Base-by-base conservation (phyloP, 2,888 invertebrate genomes). In the Machimus atricapillus region DNA sequence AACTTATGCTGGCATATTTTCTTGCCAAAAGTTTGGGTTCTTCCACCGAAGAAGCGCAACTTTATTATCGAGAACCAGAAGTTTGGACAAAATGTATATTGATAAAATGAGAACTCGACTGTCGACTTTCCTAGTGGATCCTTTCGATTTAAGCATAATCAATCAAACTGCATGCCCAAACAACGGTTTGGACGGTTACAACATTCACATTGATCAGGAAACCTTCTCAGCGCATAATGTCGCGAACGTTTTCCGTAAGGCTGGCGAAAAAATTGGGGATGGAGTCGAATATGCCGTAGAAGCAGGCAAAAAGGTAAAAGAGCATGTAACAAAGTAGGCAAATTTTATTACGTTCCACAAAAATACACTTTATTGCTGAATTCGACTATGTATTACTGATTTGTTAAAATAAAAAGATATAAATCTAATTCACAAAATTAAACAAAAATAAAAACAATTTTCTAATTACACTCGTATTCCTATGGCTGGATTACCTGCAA, bases 41-140 rank as follows among this genome's bases (percentile, higher is more conserved):
- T 95, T 95, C 0, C 95, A 97, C 91, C 94, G 97, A 4, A 95
- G 95, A 88, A 96, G 96, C 0, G 96, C 96, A 0, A 96, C 97
- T 85, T 96, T 98, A 89, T 93, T 97, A n/a, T 96, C 96, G 0
- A 94, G 97, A 83, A 94, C 93, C 23, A 95, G 95, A 89, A 95
- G 95, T 56, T 93, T 97, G 81, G 97, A 96, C 89, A 95, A 94
- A 91, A 93, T 94, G 81, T 95, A 94, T 88, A 90, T 96, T 8
- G 96, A 96, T 89, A 95, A 96, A 94, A 91, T 96, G 90, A 95
- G 96, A 34, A 92, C 93, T 19, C 94, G 94, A 89, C 91, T 97
- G 88, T 92, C 94, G 0, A 92, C 93, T 0, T 95, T 93, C 90
- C 95, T 96, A 77, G 95, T 97, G n/a, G 95, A 96, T 91, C 96